Base-by-base conservation (phyloP, 1,140 invertebrate genomes). In the Calosoma granatense region DNA sequence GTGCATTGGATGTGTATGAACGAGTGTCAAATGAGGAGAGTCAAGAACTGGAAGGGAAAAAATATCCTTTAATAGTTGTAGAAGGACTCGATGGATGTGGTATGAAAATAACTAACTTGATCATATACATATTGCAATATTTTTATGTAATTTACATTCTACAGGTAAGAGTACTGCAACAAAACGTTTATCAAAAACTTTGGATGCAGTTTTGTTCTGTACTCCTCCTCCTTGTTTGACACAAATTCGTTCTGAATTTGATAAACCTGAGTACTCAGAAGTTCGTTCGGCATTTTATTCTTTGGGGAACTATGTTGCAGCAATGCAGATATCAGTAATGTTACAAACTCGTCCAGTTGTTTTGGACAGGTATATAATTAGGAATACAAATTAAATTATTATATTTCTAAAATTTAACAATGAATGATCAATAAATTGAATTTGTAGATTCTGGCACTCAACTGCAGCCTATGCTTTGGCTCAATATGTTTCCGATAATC, bases 361-460 rank as follows among this genome's bases (percentile, higher is more conserved):
- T 19, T 63, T 71, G 63, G 69, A 71, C 54, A 61, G 60, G 62
- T 60, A 20, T 52, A 21, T 47, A 47, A n/a, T n/a, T n/a, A n/a
- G n/a, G n/a, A n/a, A n/a, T n/a, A n/a, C n/a, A n/a, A n/a, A n/a
- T n/a, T n/a, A n/a, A n/a, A n/a, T n/a, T n/a, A n/a, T n/a, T n/a
- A n/a, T n/a, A 22, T 60, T 54, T 54, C 9, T 53, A 20, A 22
- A 11, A 22, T 2, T 21, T 54, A 1, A 20, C 15, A 53, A n/a
- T 52, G 20, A 19, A 12, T 17, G 20, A 22, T 12, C 14, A 6
- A 12, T 23, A 26, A 12, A 12, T n/a, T n/a, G n/a, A n/a, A n/a
- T n/a, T 14, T 41, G 23, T 60, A 70, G 70, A 55, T 74, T 66
- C 58, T 74, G 70, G 70, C 70, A 72, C 61, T 72, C 70, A 17